Conservation (phyloP, 2,888 invertebrate genomes). For the Tupiocoris notatus region DNA sequence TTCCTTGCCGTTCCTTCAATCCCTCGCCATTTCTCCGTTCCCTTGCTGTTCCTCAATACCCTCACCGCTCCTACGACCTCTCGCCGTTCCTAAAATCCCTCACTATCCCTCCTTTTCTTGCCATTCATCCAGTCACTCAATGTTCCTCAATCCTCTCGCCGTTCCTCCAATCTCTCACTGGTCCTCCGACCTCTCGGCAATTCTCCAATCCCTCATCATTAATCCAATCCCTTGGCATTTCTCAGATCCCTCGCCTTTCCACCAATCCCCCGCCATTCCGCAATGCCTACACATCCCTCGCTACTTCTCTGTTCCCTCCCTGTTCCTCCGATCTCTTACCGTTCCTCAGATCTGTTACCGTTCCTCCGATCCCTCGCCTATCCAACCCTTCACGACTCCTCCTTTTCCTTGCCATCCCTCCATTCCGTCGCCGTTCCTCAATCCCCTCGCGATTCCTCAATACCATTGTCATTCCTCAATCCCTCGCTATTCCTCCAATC, state of each 20-base stretch:
- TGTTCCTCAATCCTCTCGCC: background rate
- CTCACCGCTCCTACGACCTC: background rate
- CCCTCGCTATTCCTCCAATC: background rate
- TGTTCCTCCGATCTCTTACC: background rate
- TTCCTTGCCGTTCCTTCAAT: background rate
- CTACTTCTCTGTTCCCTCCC: too few species aligned
- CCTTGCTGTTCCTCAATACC: background rate
- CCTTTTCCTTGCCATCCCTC: too few species aligned
- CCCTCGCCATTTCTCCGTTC: background rate
- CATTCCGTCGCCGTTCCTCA: too few species aligned
- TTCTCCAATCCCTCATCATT: background rate
- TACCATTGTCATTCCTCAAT: too few species aligned
- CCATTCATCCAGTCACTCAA: background rate
- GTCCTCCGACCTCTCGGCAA: background rate
- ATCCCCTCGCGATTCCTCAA: too few species aligned
- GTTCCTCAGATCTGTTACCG: background rate
- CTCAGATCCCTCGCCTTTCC: background rate
- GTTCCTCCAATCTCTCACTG: background rate
- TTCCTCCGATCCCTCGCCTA: background rate
- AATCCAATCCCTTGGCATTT: background rate
- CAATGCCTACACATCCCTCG: too few species aligned
- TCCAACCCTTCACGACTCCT: too few species aligned
- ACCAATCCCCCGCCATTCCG: background rate
- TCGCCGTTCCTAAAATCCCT: background rate
- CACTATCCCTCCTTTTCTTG: background rate